Conservation (phyloP, 2,113 vertebrate genomes). For the Notarius lentiginosus region DNA sequence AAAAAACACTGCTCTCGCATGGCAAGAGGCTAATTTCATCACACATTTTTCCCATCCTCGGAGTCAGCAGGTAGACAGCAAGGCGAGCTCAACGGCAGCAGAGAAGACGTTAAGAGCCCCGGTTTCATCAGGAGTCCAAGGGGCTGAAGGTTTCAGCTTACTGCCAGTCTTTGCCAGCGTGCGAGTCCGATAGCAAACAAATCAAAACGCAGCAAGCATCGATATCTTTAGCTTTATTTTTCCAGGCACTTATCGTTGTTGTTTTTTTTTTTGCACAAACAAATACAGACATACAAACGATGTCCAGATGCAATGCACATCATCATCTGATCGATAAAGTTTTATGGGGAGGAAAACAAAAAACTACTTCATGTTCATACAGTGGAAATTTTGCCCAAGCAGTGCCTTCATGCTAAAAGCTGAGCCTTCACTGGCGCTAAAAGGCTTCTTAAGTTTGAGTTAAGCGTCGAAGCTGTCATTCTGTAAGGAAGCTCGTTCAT, state of each 20-base stretch:
- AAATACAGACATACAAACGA: constrained; percentile 18
- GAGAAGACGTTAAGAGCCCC: constrained; percentile 27
- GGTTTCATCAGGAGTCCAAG: constrained; percentile 38
- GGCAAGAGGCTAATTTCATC: constrained; percentile 53
- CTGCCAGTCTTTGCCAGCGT: constrained; percentile 52
- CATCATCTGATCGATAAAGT: background rate
- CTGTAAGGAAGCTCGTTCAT: background rate
- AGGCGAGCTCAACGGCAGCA: constrained; percentile 56
- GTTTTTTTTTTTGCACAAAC: background rate
- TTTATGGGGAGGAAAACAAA: background rate
- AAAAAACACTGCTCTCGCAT: constrained; percentile 62
- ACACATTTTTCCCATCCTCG: constrained; percentile 55
- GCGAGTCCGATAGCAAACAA: constrained; percentile 56
- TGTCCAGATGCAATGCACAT: background rate
- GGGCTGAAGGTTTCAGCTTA: constrained; percentile 45
- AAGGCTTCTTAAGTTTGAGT: constrained; percentile 1
- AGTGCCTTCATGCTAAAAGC: constrained; percentile 18
- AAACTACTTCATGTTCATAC: constrained; percentile 64
- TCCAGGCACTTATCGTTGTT: constrained; percentile 8
- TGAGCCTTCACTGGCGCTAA: constrained; percentile 8
- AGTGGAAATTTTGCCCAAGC: constrained; percentile 32
- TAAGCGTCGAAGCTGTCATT: background rate
- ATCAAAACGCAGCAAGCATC: constrained; percentile 34
- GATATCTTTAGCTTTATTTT: background rate
- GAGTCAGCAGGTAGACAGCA: constrained; percentile 66